Evolutionary conservation across 1,140 invertebrate species (phyloP).

Genomic region (Acromyrmex echinatior): DNA sequence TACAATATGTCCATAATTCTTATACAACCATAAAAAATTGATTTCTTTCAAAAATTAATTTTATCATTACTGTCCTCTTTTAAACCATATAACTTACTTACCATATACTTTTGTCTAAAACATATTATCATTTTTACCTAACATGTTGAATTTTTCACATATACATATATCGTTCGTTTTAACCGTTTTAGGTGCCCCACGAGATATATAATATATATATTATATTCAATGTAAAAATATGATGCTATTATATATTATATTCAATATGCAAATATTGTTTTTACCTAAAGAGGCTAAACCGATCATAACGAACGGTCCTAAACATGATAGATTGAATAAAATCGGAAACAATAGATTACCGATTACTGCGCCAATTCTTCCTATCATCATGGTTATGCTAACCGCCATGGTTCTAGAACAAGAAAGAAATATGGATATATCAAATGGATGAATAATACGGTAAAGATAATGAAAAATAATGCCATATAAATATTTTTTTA

Average conservation of each 20-base stretch:
- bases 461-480: background rate
- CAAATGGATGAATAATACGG: background rate
- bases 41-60: too few species aligned
- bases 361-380: slow-evolving; percentile 83
- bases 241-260: background rate
- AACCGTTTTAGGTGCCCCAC: too few species aligned
- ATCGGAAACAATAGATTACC: slow-evolving; percentile 85
- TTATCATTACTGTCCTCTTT: too few species aligned
- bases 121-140: too few species aligned
- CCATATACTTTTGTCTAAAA: too few species aligned
- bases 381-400: slow-evolving; percentile 82
- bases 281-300: slow-evolving; percentile 81
- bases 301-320: slow-evolving; percentile 83
- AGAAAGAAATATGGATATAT: slow-evolving; percentile 24
- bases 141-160: too few species aligned
- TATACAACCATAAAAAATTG: too few species aligned
- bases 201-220: background rate
- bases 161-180: too few species aligned
- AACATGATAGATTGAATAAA: slow-evolving; percentile 81
- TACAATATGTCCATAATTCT: too few species aligned
- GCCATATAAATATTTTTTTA: too few species aligned
- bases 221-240: slow-evolving; percentile 4
- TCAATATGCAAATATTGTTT: slow-evolving; percentile 12
- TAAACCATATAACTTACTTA: too few species aligned
- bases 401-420: slow-evolving; percentile 85